phyloP scores from a whole-genome alignment of 2,888 invertebrate species.

The Acleris literana region DNA sequence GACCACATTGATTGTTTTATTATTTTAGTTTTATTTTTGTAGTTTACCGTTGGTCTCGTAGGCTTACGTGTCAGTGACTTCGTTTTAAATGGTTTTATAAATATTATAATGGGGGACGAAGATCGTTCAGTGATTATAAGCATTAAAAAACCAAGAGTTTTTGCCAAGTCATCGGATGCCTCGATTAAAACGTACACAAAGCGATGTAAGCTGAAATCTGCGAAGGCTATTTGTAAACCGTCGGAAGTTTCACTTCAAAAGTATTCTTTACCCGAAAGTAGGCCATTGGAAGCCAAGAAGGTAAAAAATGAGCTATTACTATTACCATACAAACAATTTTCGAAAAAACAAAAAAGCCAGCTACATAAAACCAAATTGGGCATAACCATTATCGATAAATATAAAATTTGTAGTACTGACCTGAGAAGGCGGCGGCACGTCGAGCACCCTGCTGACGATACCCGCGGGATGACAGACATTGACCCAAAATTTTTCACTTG shows the following conservation, averaged over 20 bases:
- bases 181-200: slow-evolving; percentile 39
- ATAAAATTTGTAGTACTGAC: slow-evolving; percentile 58
- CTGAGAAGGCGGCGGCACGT: slow-evolving; percentile 52
- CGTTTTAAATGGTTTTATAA: slow-evolving; percentile 13
- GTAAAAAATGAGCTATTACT: slow-evolving; percentile 56
- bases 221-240: slow-evolving; percentile 40
- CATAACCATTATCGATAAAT: slow-evolving; percentile 53
- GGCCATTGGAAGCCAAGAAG: slow-evolving; percentile 47
- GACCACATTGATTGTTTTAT: neutral
- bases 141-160: slow-evolving; percentile 49
- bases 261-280: slow-evolving; percentile 48
- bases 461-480: slow-evolving; percentile 55
- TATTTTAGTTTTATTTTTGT: neutral
- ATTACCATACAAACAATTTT: slow-evolving; percentile 57
- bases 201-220: slow-evolving; percentile 25
- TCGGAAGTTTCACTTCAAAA: slow-evolving; percentile 44
- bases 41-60: slow-evolving; percentile 17
- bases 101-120: slow-evolving; percentile 48
- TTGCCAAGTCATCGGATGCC: slow-evolving; percentile 36
- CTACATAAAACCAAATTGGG: slow-evolving; percentile 49
- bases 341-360: slow-evolving; percentile 52
- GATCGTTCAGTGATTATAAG: slow-evolving; percentile 49
- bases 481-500: slow-evolving; percentile 58
- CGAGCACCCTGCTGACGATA: slow-evolving; percentile 50
- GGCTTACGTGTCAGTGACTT: slow-evolving; percentile 11